Evolutionary conservation across 2,888 invertebrate genomes (phyloP), one percentile per base, ranked within the genome.

Genomic region (Drosophila histrio): DNA sequence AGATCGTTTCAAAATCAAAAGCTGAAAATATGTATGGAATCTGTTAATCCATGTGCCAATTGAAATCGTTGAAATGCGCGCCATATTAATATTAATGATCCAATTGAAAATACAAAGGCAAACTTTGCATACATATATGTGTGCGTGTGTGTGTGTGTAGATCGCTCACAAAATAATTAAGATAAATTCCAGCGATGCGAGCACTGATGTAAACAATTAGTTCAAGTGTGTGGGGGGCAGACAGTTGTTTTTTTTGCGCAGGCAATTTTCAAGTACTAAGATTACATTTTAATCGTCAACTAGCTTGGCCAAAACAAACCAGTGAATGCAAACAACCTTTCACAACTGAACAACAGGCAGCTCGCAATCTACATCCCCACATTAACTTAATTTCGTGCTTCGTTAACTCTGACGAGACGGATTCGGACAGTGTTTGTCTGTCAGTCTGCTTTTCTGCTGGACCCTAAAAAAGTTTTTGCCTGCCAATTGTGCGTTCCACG

Each of bases 31-130:
- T 61, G 39, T 57, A 43, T 58, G 64, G 61, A 61, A 65, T 73
- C 58, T 58, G 60, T 73, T 65, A 64, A 74, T 60, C 63, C 67
- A 67, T 58, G 28, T 49, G 34, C 46, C 69, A 79, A 74, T 73
- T 83, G 63, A 67, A 78, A 76, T 69, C 61, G 52, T 64, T 63
- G 30, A 84, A 78, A 69, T 66, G 74, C 77, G 73, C 74, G 68
- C 62, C 61, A 65, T 81, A 78, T 84, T 70, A 73, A 80, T 78
- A 79, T 78, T 72, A 78, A 80, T 77, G 80, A 86, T 83, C 72
- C 83, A 84, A 84, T 84, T 84, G 73, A 83, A 77, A 70, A 66
- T 62, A 54, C 70, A 56, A 38, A 22, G 19, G 38, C 41, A 54
- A 11, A 15, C 53, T 30, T 3, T 22, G 9, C 13, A 15, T 15